Base-by-base conservation (phyloP, 2,888 invertebrate genomes). In the Osmoderma eremita region DNA sequence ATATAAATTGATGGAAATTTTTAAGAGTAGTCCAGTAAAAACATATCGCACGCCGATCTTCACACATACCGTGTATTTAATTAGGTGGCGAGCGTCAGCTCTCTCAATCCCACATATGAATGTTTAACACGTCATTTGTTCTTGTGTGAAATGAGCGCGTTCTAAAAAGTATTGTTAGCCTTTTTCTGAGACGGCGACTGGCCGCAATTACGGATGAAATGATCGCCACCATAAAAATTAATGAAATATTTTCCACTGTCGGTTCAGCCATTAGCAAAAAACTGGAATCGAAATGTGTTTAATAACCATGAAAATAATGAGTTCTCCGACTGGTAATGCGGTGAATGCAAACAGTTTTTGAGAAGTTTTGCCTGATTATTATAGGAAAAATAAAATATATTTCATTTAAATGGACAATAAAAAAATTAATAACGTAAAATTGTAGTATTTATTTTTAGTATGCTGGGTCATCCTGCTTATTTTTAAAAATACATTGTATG, bases 31-130 rank as follows among this genome's bases (percentile, higher is more conserved):
- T 17, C 22, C 61, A 42, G 22, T 42, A 61, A 61, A 61, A 61
- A 61, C 61, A 42, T 61, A 61, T 61, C 61, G 61, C 61, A 61
- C 42, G 41, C 20, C 61, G 22, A 61, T 61, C 61, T 61, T 61
- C 41, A 42, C 61, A 61, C 61, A 24, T 61, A 41, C 61, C 12
- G 41, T 20, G 61, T 24, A 24, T 61, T 61, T 61, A 61, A 61
- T 61, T 61, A 61, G 17, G 61, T 61, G 61, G 15, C 61, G 18
- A 42, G 18, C 18, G 41, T 41, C 42, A 61, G 41, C 39, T 61
- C 45, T 42, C 17, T 6, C 24, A 61, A 61, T 61, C 61, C 42
- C 17, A 42, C 61, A 61, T 61, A 61, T 42, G 61, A 61, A 61
- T 61, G 61, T 61, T 42, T 24, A 61, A 24, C 61, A 61, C 61